Percentiles rank a stretch among this genome's conserved stretches.
phyloP scores from a whole-genome alignment of 2,797 vertebrate species.

The Sebastolobus alascanus region DNA sequence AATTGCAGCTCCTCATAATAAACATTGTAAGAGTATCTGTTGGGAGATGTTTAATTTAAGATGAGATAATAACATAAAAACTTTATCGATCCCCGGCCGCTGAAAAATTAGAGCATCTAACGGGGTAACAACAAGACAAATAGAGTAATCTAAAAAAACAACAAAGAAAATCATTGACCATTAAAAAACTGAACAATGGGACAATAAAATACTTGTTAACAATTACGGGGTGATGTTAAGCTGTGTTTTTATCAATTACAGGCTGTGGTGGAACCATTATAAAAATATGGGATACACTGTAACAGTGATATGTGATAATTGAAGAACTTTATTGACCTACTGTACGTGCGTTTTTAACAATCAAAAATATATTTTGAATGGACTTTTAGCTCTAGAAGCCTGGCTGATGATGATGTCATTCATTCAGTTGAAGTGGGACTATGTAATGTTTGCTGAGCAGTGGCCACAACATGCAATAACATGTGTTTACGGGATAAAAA shows the following conservation, averaged over 20 bases:
- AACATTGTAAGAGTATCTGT: background rate
- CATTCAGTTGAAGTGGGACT: background rate
- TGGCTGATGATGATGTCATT: background rate
- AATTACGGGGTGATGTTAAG: background rate
- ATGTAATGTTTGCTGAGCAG: background rate
- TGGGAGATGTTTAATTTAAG: slow-evolving; percentile 25
- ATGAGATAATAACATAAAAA: slow-evolving; percentile 15
- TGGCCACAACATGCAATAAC: background rate
- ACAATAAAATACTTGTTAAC: background rate
- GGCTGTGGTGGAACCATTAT: too few relatives aligned
- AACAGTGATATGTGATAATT: too few relatives aligned
- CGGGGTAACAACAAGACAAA: slow-evolving; percentile 5
- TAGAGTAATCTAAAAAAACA: slow-evolving; percentile 20
- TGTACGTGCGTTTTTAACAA: too few relatives aligned
- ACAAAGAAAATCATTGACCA: slow-evolving; percentile 14
- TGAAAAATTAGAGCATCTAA: slow-evolving; percentile 7
- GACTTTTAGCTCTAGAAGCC: background rate
- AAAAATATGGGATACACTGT: too few relatives aligned
- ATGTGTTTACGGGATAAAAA: too few relatives aligned
- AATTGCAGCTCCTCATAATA: slow-evolving; percentile 22
- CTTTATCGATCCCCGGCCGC: slow-evolving; percentile 22
- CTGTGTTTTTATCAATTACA: background rate
- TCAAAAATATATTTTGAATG: background rate
- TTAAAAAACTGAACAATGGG: background rate
- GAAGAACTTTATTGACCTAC: too few relatives aligned